Evolutionary conservation across 2,113 vertebrate genomes (phyloP), one percentile per base, ranked within the genome.

Genomic region (Mungos mungo): DNA sequence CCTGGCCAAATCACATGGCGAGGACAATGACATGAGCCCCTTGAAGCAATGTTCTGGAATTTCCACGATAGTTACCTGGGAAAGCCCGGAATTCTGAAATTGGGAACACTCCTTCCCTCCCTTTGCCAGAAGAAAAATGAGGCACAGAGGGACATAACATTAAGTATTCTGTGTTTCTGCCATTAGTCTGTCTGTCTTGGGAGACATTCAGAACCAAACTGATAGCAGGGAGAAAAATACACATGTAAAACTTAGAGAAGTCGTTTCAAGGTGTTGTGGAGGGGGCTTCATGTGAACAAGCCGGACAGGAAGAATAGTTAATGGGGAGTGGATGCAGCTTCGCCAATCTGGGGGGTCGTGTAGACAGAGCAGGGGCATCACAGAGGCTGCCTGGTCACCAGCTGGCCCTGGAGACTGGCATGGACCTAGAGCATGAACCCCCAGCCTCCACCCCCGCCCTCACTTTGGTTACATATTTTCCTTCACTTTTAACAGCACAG

Each of bases 321-420:
- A 0, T 0, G 3, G 52, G 29, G 10, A 35, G 10, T 7, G 3
- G 69, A 5, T 5, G 13, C 57, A 1, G 45, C 71, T 45, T 50
- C 27, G 31, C 65, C 23, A 6, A 2, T 69, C 2, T 9, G n/a
- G 38, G 65, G 65, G 50, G 35, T 47, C 31, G 10, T 18, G 18
- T 27, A 29, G 38, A 8, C 8, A 31, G 45, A 8, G 13, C 1
- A 7, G 74, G 45, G 11, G 7, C 9, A 3, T 16, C 12, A 4
- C 0, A 41, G 10, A 92, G 92, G 47, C 9, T 14, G 47, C 25
- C 38, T 72, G 0, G 72, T 5, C 63, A 41, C 80, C 60, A 3
- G 19, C 83, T 35, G 18, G 50, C 69, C 76, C 47, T 33, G 79
- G 66, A 77, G 82, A 45, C 15, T 0, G 1, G 18, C 3, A 1